Conservation (phyloP, 2,888 invertebrate genomes). For the Plemyria rubiginata region DNA sequence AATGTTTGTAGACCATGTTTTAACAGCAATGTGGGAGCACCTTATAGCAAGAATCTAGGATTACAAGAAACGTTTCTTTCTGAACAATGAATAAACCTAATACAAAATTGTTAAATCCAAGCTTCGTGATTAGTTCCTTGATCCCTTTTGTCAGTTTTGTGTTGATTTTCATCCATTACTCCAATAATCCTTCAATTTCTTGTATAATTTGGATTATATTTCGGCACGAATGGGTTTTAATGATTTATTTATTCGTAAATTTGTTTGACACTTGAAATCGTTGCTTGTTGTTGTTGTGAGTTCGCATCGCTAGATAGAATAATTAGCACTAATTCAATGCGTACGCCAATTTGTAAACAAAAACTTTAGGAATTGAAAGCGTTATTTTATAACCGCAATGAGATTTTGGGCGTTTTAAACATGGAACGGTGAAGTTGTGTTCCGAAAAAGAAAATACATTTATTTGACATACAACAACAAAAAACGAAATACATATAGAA, state of each 20-base stretch:
- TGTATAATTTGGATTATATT: slow-evolving; percentile 33
- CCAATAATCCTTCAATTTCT: slow-evolving; percentile 27
- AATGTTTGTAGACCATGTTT: too few relatives aligned
- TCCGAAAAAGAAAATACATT: too few relatives aligned
- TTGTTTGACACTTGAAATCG: slow-evolving; percentile 42
- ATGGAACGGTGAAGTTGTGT: neutral
- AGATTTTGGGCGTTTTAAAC: neutral
- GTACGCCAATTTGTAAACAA: neutral
- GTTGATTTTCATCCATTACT: slow-evolving; percentile 24
- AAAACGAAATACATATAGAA: too few relatives aligned
- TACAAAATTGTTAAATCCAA: slow-evolving; percentile 23
- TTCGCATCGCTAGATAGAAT: neutral
- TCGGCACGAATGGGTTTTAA: slow-evolving; percentile 35
- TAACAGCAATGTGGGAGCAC: too few relatives aligned
- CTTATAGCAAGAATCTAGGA: too few relatives aligned
- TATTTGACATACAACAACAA: too few relatives aligned
- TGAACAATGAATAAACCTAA: slow-evolving; percentile 14
- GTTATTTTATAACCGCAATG: neutral
- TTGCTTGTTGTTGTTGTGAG: slow-evolving; percentile 6
- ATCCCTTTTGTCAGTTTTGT: slow-evolving; percentile 24
- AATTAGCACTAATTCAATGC: slow-evolving; percentile 6
- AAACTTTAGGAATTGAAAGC: neutral
- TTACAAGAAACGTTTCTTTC: too few relatives aligned
- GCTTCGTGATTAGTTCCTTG: slow-evolving; percentile 26
- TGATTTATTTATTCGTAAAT: slow-evolving; percentile 48